Conservation (phyloP, 2,888 invertebrate genomes). For the Idaea aversata region DNA sequence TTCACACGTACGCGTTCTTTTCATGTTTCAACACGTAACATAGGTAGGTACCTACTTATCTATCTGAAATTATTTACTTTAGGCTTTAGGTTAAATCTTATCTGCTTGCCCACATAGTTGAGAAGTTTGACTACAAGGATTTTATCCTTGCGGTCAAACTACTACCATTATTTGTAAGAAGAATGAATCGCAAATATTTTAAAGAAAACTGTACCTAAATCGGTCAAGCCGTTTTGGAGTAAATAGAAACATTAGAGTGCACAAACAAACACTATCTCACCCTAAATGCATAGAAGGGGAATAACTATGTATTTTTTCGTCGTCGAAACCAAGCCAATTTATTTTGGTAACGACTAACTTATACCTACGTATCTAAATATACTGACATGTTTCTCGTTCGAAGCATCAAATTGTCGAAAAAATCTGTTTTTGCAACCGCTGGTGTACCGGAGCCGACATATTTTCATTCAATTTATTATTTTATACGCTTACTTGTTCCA, state of each 20-base stretch:
- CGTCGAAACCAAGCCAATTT: neutral
- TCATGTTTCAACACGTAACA: slow-evolving; percentile 17
- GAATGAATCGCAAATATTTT: no score
- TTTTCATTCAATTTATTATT: slow-evolving; percentile 35
- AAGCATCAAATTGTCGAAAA: slow-evolving; percentile 36
- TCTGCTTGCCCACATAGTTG: no score
- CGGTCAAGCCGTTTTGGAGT: no score
- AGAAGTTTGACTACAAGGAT: no score
- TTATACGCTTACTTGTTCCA: slow-evolving; percentile 24
- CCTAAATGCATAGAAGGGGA: no score
- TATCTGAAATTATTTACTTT: slow-evolving; percentile 10
- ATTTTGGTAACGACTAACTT: neutral
- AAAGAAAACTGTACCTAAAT: no score
- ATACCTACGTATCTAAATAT: slow-evolving; percentile 4
- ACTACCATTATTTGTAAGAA: no score
- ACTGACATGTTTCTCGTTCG: slow-evolving; percentile 21
- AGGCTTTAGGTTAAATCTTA: slow-evolving; percentile 1
- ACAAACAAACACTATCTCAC: no score
- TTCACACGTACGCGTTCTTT: slow-evolving; percentile 33
- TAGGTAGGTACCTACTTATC: slow-evolving; percentile 1
- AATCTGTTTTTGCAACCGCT: slow-evolving; percentile 22
- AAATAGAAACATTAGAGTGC: no score
- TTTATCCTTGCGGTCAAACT: no score
- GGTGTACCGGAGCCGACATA: slow-evolving; percentile 20
- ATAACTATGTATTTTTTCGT: neutral